Evolutionary conservation across 1,140 invertebrate species (phyloP), one percentile per base, ranked within the genome.

Genomic region (Manduca sexta): DNA sequence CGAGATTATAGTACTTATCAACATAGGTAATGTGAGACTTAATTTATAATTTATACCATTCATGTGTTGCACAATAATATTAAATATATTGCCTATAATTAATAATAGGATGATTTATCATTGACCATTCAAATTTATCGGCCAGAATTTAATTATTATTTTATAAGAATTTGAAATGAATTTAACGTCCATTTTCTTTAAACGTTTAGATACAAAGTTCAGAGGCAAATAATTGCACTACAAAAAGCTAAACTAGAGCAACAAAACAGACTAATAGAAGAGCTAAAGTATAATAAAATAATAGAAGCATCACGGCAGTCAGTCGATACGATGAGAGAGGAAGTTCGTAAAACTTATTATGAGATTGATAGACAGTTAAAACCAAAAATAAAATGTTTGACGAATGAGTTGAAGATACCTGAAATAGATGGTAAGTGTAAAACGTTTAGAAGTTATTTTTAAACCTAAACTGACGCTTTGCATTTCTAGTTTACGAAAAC

Each of bases 171-270:
- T n/a, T n/a, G n/a, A n/a, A n/a, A n/a, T n/a, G n/a, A n/a, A n/a
- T n/a, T n/a, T n/a, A n/a, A n/a, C n/a, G n/a, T n/a, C n/a, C n/a
- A n/a, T n/a, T n/a, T n/a, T n/a, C n/a, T n/a, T n/a, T n/a, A n/a
- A n/a, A n/a, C n/a, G n/a, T n/a, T 54, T 40, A 89, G 90, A 55
- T 88, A 89, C 14, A 89, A 88, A 63, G 80, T 89, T 11, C 91
- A 92, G 69, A 89, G 90, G 67, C 85, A 88, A 49, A 89, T 91
- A 31, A 92, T 92, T 34, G 87, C 90, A 26, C 52, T 88, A 7
- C 90, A 91, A 64, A 89, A 89, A 61, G 74, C 86, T 4, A 91
- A 91, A 74, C 63, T 92, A 47, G 87, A 91, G 53, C 86, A 90
- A 44, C 90, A 91, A 74, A 88, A 89, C 43, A 86, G 88, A 60